phyloP scores from a whole-genome alignment of 2,888 invertebrate genomes.

The Erebia palarica region DNA sequence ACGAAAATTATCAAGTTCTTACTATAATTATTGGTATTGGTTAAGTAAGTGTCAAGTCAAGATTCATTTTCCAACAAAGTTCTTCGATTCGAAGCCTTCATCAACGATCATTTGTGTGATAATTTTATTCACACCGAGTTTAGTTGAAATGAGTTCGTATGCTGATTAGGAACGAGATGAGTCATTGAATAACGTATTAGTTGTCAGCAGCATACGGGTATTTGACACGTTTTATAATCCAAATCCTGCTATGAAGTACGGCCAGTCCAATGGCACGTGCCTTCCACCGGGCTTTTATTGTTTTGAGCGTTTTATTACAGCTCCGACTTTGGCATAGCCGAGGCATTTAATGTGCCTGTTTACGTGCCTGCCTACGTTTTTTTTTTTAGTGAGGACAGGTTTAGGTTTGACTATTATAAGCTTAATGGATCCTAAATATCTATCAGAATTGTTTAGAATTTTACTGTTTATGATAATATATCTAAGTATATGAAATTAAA shows the following conservation, averaged over 20 bases:
- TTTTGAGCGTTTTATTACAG: not conserved
- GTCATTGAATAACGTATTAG: conserved; percentile 8
- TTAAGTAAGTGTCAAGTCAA: conserved; percentile 5
- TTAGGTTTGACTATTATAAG: not conserved
- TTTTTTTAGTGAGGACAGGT: not conserved
- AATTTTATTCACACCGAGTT: conserved; percentile 8
- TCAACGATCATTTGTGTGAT: conserved; percentile 8
- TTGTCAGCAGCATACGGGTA: conserved; percentile 8
- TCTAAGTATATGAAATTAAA: too few relatives aligned
- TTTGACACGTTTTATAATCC: not conserved
- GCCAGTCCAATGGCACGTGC: conserved; percentile 3
- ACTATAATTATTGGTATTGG: not conserved
- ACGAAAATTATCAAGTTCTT: too few relatives aligned
- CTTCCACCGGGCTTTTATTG: conserved; percentile 9
- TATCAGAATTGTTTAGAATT: too few relatives aligned
- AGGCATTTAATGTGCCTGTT: not conserved
- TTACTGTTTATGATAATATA: too few relatives aligned
- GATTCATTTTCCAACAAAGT: not conserved
- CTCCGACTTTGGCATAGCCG: not conserved
- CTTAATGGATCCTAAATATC: not conserved
- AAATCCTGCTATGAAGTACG: not conserved
- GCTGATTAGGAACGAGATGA: conserved; percentile 12
- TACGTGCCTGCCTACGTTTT: not conserved
- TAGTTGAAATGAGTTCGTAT: not conserved
- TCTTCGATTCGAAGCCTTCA: not conserved